phyloP scores from a whole-genome alignment of 1,140 invertebrate genomes.

The Chionoecetes opilio region DNA sequence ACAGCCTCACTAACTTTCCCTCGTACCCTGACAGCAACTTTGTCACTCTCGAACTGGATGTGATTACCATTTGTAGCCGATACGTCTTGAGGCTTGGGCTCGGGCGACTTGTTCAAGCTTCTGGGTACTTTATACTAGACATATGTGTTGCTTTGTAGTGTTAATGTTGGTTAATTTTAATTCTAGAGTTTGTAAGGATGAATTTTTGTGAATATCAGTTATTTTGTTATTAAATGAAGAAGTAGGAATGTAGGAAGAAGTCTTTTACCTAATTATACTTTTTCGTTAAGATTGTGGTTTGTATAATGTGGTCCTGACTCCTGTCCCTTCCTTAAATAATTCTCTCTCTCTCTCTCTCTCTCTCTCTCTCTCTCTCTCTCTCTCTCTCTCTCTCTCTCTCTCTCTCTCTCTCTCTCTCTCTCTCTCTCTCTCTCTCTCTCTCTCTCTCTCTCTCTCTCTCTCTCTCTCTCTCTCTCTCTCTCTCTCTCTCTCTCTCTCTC shows the following conservation, averaged over 20 bases:
- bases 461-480: not conserved
- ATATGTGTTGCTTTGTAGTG: no score
- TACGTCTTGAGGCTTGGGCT: not conserved
- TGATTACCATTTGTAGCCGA: not conserved
- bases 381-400: constrained; percentile 59
- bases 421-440: constrained; percentile 37
- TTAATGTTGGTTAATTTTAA: no score
- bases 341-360: constrained; percentile 39
- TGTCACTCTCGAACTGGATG: not conserved
- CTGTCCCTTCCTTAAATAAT: no score
- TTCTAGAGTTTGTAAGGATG: no score
- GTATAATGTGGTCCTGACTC: no score
- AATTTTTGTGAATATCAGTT: no score
- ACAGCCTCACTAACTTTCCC: not conserved
- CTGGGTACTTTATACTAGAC: no score
- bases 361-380: constrained; percentile 51
- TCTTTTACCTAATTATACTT: no score
- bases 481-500: not conserved
- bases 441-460: constrained; percentile 42
- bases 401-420: constrained; percentile 39
- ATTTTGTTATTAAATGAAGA: no score
- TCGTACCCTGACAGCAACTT: not conserved
- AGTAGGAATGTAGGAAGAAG: no score
- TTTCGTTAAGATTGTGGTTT: no score
- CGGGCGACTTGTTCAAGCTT: no score